Conservation (phyloP, 2,113 vertebrate genomes). For the Abramis brama region DNA sequence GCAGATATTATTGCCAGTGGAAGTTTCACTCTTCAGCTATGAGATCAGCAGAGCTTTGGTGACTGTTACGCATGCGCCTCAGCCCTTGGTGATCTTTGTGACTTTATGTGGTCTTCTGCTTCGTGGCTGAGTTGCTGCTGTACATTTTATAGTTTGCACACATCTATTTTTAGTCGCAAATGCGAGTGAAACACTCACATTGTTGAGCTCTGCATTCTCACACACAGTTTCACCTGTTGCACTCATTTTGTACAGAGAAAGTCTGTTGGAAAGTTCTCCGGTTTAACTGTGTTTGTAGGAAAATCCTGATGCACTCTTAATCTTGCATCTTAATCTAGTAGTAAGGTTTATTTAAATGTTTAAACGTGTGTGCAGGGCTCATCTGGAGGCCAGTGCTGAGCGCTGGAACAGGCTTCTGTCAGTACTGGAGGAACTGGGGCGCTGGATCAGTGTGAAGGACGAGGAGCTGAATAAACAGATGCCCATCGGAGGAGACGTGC, state of each 20-base stretch:
- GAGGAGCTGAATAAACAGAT: slow-evolving; percentile 94
- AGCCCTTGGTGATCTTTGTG: too few species aligned
- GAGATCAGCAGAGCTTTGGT: too few species aligned
- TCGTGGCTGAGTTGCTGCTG: too few species aligned
- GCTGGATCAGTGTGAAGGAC: slow-evolving; percentile 93
- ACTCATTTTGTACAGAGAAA: not conserved
- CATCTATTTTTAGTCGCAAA: not conserved
- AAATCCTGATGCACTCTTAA: not conserved
- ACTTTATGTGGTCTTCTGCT: too few species aligned
- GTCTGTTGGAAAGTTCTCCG: not conserved
- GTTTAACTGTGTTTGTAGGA: not conserved
- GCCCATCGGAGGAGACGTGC: slow-evolving; percentile 93
- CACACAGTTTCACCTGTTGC: not conserved
- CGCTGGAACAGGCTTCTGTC: slow-evolving; percentile 89
- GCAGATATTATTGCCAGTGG: too few species aligned
- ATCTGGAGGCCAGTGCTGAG: slow-evolving; percentile 93
- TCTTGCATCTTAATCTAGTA: not conserved
- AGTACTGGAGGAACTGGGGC: slow-evolving; percentile 91
- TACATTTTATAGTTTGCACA: not conserved
- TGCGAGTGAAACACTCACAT: not conserved
- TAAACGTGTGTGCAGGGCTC: slow-evolving; percentile 76
- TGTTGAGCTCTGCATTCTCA: not conserved
- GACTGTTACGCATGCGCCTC: too few species aligned
- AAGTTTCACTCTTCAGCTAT: too few species aligned
- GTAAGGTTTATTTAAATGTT: not conserved